A percentile compares a stretch with the other conserved stretches of the same genome.
These are phyloP conservation scores for Spilogale gracilis DNA, from an alignment of 2,113 vertebrate species.

Conservation along the genomic window DNA sequence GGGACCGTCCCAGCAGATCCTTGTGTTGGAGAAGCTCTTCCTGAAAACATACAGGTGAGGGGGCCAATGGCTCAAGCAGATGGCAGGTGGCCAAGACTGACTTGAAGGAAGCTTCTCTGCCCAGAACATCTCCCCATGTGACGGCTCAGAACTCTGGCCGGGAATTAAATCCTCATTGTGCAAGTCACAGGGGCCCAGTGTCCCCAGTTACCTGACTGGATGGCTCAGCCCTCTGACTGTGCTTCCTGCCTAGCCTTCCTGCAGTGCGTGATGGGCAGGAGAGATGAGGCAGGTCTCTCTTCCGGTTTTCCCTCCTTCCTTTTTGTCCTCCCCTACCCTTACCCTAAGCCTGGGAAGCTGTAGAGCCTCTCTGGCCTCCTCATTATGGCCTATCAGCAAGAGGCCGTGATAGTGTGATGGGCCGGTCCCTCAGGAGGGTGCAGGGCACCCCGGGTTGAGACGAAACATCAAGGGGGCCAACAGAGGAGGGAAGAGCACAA, in stretches of 20 bases:
- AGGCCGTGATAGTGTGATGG: neutral
- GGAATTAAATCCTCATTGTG: neutral
- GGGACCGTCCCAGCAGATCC: too few species aligned
- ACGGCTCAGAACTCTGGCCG: neutral
- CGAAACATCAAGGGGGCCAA: neutral
- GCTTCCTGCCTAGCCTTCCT: too few species aligned
- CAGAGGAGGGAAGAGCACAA: neutral
- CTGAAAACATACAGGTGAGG: neutral
- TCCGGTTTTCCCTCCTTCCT: too few species aligned
- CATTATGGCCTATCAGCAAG: neutral
- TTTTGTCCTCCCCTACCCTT: neutral
- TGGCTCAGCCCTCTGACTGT: too few species aligned
- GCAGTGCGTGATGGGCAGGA: neutral
- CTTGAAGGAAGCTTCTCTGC: neutral
- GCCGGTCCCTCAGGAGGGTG: neutral
- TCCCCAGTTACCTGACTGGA: neutral
- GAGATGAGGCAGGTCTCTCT: neutral
- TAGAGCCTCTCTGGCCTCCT: neutral
- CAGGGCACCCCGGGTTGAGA: neutral
- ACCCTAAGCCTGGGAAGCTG: neutral
- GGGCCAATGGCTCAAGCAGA: neutral
- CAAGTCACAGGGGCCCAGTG: neutral
- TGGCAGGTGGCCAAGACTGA: neutral
- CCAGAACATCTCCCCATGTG: accelerated
- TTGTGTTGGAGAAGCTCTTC: neutral